Evolutionary conservation across 2,113 vertebrate species (phyloP).

Genomic region (Saguinus imperator): DNA sequence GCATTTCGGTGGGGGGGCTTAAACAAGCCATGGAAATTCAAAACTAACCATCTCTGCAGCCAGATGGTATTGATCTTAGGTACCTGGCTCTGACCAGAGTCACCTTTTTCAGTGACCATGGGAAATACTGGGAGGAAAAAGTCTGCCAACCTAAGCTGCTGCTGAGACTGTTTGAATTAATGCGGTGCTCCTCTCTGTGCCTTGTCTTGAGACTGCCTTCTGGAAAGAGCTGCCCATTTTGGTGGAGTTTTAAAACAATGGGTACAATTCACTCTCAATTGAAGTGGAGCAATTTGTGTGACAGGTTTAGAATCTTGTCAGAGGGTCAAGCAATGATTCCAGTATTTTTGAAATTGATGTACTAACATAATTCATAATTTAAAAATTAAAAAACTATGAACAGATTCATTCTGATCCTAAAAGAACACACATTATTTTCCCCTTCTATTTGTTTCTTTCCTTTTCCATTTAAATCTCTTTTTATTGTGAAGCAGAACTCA

Average conservation of each 20-base stretch:
- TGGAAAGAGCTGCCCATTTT: conserved; percentile 51
- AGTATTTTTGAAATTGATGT: not conserved
- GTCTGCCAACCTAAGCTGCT: not conserved
- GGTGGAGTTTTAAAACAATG: conserved; percentile 10
- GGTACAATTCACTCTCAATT: not conserved
- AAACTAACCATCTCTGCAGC: conserved; percentile 37
- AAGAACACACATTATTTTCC: not conserved
- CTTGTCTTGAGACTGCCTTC: conserved; percentile 28
- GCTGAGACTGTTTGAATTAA: conserved; percentile 6
- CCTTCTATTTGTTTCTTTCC: conserved; percentile 34
- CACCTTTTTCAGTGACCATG: conserved; percentile 22
- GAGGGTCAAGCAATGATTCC: not conserved
- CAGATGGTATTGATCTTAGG: conserved; percentile 59
- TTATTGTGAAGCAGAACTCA: not conserved
- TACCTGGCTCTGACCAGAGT: not conserved
- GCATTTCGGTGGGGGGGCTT: conserved; percentile 23
- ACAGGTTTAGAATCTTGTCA: not conserved
- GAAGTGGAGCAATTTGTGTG: not conserved
- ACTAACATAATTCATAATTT: conserved; percentile 30
- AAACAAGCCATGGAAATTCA: conserved; percentile 17
- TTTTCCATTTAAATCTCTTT: conserved; percentile 28
- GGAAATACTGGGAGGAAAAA: not conserved
- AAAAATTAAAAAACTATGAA: conserved; percentile 10
- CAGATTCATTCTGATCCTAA: not conserved
- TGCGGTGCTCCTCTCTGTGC: not conserved